Percentiles rank a stretch among this genome's conserved stretches.
These are phyloP conservation scores for Catajapyx aquilonaris DNA, from an alignment of 1,140 invertebrate species.

Conservation along the genomic window DNA sequence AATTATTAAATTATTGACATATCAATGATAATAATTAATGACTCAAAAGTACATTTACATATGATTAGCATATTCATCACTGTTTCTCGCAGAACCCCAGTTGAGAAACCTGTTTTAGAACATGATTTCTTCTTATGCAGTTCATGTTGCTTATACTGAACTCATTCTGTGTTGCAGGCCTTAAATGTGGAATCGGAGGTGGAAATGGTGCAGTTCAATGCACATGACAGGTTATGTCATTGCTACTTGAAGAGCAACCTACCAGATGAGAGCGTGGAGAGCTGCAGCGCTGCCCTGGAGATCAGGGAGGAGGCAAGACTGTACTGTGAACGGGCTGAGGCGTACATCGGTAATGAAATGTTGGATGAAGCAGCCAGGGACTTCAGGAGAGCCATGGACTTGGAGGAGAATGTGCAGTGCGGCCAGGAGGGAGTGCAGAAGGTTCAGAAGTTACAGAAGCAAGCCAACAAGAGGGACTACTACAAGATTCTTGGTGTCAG, in stretches of 20 bases:
- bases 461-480: slow-evolving; percentile 85
- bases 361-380: slow-evolving; percentile 85
- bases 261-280: slow-evolving; percentile 36
- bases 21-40: slow-evolving; percentile 2
- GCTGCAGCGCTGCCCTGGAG: slow-evolving; percentile 61
- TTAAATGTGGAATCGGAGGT: slow-evolving; percentile 45
- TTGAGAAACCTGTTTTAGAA: too few species aligned
- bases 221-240: slow-evolving; percentile 47
- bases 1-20: slow-evolving; percentile 3
- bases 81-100: too few species aligned
- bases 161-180: slow-evolving; percentile 19
- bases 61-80: too few species aligned
- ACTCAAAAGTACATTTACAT: too few species aligned
- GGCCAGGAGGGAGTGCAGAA: slow-evolving; percentile 74
- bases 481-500: slow-evolving; percentile 88
- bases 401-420: slow-evolving; percentile 55
- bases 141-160: slow-evolving; percentile 6
- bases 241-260: slow-evolving; percentile 49
- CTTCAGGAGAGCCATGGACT: slow-evolving; percentile 64
- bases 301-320: slow-evolving; percentile 53
- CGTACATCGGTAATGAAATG: slow-evolving; percentile 71
- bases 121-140: slow-evolving; percentile 1
- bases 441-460: slow-evolving; percentile 85
- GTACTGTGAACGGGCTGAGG: slow-evolving; percentile 80
- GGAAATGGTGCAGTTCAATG: slow-evolving; percentile 47